phyloP scores from a whole-genome alignment of 2,888 invertebrate species.

The Portevinia maculata region DNA sequence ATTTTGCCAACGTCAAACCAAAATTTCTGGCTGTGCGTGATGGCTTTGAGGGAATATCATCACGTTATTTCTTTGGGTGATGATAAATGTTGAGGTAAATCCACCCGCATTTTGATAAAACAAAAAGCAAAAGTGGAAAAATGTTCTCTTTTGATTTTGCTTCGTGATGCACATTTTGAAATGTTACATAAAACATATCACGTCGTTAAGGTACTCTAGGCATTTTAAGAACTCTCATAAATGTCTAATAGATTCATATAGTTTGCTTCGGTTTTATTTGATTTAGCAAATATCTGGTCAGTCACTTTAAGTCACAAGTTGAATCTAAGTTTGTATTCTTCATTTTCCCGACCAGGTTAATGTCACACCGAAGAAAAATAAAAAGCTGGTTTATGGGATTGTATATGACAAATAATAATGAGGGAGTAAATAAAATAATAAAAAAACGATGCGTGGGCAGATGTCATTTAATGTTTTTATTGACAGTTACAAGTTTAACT shows the following conservation, averaged over 20 bases:
- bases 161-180: constrained; percentile 39
- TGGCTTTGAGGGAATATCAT: constrained; percentile 27
- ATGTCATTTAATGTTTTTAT: background rate
- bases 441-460: background rate
- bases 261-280: background rate
- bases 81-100: constrained; percentile 16
- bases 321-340: constrained; percentile 8
- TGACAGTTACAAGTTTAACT: constrained; percentile 14
- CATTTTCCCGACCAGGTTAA: constrained; percentile 1
- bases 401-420: background rate
- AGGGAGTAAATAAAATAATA: background rate
- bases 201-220: constrained; percentile 18
- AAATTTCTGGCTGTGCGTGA: background rate
- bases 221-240: constrained; percentile 36
- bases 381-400: no score
- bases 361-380: background rate
- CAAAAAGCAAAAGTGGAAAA: background rate
- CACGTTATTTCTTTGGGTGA: constrained; percentile 29
- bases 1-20: constrained; percentile 58
- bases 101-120: constrained; percentile 20
- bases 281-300: background rate
- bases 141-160: constrained; percentile 2
- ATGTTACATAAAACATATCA: constrained; percentile 51
- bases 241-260: constrained; percentile 40
- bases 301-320: background rate